Conservation (phyloP, 2,113 vertebrate species). For the Rhinopomastus cyanomelas region DNA sequence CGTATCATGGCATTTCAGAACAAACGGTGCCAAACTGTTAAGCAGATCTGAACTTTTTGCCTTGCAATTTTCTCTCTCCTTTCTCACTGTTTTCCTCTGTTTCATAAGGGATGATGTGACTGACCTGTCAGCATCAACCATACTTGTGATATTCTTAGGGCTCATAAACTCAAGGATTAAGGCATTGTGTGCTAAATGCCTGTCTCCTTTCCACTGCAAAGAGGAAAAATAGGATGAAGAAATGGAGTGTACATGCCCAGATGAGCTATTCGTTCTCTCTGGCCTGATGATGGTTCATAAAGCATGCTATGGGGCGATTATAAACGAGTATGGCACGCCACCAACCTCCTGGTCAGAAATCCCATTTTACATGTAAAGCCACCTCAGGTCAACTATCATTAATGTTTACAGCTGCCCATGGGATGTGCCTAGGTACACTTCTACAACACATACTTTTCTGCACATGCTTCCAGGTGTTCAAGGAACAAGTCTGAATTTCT, state of each 20-base stretch:
- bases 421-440: neutral
- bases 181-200: conserved; percentile 2
- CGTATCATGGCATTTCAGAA: conserved; percentile 14
- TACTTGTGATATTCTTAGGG: neutral
- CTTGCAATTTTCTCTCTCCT: conserved; percentile 3
- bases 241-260: conserved; percentile 28
- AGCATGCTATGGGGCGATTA: conserved; percentile 42
- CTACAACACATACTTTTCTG: neutral
- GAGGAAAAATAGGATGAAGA: conserved; percentile 28
- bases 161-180: conserved; percentile 44
- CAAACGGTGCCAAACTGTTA: neutral
- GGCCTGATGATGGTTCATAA: conserved; percentile 35
- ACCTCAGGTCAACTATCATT: conserved; percentile 33
- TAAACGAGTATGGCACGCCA: conserved; percentile 44
- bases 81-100: conserved; percentile 11
- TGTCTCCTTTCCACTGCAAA: conserved; percentile 2
- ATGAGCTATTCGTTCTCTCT: conserved; percentile 28
- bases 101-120: neutral
- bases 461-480: neutral
- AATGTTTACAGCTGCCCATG: conserved; percentile 31
- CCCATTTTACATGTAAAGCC: conserved; percentile 15
- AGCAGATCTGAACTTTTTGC: conserved; percentile 27
- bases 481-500: conserved; percentile 4
- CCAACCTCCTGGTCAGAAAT: conserved; percentile 50
- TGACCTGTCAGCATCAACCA: neutral